Evolutionary conservation across 2,113 vertebrate species (phyloP), one percentile per base, ranked within the genome.

Genomic region (Polyodon spathula): DNA sequence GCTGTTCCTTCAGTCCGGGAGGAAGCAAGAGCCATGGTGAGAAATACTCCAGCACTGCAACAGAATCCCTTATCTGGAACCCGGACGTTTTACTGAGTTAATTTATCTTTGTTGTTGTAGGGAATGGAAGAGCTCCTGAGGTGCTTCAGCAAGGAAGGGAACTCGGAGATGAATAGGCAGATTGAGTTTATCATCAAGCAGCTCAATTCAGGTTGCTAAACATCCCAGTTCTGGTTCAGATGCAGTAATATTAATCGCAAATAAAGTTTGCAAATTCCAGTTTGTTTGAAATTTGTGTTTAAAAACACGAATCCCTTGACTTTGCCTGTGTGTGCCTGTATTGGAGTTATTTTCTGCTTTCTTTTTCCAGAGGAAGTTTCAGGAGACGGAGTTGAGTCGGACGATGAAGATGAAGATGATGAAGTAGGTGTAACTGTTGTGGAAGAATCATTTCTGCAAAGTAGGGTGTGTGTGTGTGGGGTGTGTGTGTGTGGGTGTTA

Each of bases 21-120:
- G 68, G 91, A 94, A 77, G 95, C 94, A 10, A 91, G 75, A 84
- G 93, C 95, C 58, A 96, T 98, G 94, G 95, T 97, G 74, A 91
- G 91, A 63, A 65, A 37, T n/a, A 14, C 12, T 48, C 38, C n/a
- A 15, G 8, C 8, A 6, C 42, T 15, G 39, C 6, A 41, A 14
- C 10, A 39, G 6, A 27, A 52, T 38, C 27, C 54, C 27, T n/a
- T 4, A 41, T 58, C 9, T 58, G 37, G 7, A 14, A n/a, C 7
- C 1, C 43, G 53, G 54, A 40, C n/a, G 11, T 41, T 59, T 15
- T 57, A 39, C 48, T 59, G n/a, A 58, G 0, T 1, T 48, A 60
- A 66, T 68, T 71, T 73, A 59, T 68, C 40, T 38, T 58, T 64
- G 1, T 38, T 6, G 63, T 44, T 65, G 8, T 59, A 99, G 96